These are phyloP conservation scores for Hydrophis major DNA, from an alignment of 2,797 vertebrate species.

Conservation along the genomic window DNA sequence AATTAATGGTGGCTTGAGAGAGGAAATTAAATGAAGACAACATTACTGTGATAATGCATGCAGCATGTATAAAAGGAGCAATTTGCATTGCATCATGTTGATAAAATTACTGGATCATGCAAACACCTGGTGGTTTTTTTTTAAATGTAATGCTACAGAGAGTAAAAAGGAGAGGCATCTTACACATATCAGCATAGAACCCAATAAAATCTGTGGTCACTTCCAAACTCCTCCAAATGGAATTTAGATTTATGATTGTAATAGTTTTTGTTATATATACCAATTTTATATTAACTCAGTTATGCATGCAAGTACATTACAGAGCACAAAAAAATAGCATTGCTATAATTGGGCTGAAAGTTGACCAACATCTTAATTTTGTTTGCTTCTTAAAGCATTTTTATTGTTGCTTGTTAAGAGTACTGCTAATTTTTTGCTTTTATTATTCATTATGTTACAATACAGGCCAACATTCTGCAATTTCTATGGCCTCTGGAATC, in stretches of 20 bases:
- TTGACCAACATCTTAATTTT: background rate
- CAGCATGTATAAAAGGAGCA: background rate
- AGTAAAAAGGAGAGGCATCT: background rate
- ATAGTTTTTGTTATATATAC: background rate
- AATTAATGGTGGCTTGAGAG: background rate
- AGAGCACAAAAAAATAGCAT: background rate
- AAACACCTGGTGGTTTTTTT: background rate
- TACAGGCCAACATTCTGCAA: background rate
- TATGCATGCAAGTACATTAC: background rate
- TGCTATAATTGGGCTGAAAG: background rate
- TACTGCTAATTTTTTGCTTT: background rate
- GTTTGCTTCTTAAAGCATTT: background rate
- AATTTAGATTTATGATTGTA: background rate
- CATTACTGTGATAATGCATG: background rate
- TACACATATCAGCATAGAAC: background rate
- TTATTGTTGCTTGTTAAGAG: background rate
- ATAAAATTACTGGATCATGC: background rate
- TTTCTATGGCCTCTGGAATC: background rate
- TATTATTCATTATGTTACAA: background rate
- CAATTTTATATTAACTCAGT: background rate
- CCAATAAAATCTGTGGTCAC: background rate
- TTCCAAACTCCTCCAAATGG: background rate
- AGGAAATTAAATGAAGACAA: background rate
- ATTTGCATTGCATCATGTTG: background rate
- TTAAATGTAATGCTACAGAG: background rate